A percentile compares a stretch with the other conserved stretches of the same genome.
phyloP scores from a whole-genome alignment of 1,140 invertebrate genomes.

The Trichogramma pretiosum region DNA sequence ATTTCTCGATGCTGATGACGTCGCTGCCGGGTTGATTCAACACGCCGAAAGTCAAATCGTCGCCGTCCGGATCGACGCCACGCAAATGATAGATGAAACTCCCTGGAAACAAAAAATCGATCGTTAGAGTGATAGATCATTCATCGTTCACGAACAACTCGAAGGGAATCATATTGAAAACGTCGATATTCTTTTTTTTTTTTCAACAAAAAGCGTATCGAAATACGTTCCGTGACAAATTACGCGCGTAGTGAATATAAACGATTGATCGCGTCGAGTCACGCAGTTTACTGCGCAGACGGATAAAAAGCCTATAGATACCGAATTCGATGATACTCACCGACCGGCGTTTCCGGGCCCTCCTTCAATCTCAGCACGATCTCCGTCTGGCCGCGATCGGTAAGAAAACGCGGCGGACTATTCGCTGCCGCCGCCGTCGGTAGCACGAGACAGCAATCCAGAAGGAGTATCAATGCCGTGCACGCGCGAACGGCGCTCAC shows the following conservation, averaged over 20 bases:
- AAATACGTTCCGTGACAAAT: too few species aligned
- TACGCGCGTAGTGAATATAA: too few species aligned
- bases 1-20: constrained; percentile 74
- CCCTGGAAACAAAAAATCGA: too few species aligned
- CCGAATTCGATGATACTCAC: constrained; percentile 56
- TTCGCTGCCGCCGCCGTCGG: constrained; percentile 45
- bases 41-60: constrained; percentile 74
- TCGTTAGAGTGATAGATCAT: too few species aligned
- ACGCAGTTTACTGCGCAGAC: too few species aligned
- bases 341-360: constrained; percentile 73
- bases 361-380: constrained; percentile 82
- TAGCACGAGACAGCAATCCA: too few species aligned
- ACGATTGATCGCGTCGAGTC: too few species aligned
- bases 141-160: too few species aligned
- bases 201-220: too few species aligned
- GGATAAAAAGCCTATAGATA: too few species aligned
- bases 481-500: not conserved
- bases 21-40: constrained; percentile 69
- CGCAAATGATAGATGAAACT: constrained; percentile 73
- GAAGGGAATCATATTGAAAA: too few species aligned
- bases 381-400: constrained; percentile 72
- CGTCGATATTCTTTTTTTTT: not conserved
- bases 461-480: too few species aligned
- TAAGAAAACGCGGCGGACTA: constrained; percentile 72
- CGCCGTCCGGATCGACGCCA: constrained; percentile 77